These are phyloP conservation scores for Goniozus legneri DNA, from an alignment of 1,140 invertebrate genomes.

Conservation along the genomic window DNA sequence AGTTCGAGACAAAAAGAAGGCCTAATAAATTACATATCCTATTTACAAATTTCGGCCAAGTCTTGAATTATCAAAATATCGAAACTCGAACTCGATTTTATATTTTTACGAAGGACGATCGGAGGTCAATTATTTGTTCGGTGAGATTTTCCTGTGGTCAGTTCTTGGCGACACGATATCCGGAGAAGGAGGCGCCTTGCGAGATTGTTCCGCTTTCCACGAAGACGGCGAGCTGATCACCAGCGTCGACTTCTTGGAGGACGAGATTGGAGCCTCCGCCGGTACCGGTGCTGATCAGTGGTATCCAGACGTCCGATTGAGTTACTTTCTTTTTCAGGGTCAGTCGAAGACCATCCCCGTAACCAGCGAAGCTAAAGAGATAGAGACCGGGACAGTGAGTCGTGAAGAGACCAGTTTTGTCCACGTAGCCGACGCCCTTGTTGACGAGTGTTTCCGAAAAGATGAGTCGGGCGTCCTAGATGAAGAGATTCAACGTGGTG, in stretches of 20 bases:
- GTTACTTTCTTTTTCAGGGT: conserved; percentile 44
- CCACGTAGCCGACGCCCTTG: conserved; percentile 52
- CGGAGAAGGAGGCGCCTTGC: conserved; percentile 47
- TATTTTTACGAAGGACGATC: too few relatives aligned
- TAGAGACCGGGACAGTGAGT: conserved; percentile 56
- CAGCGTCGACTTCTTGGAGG: conserved; percentile 42
- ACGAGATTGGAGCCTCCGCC: conserved; percentile 48
- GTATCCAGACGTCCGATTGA: conserved; percentile 42
- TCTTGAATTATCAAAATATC: too few relatives aligned
- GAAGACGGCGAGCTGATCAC: conserved; percentile 49
- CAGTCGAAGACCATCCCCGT: conserved; percentile 40
- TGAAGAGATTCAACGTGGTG: conserved; percentile 13
- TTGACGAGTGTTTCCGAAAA: conserved; percentile 44
- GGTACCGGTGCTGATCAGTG: conserved; percentile 35
- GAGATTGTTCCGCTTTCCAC: conserved; percentile 40
- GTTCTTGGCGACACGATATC: conserved; percentile 49
- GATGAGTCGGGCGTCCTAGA: conserved; percentile 34
- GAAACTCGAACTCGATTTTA: too few relatives aligned
- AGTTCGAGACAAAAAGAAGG: too few relatives aligned
- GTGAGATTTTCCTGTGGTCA: conserved; percentile 15
- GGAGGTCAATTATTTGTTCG: too few relatives aligned
- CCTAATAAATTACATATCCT: too few relatives aligned
- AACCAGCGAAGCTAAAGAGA: conserved; percentile 54
- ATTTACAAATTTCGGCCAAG: too few relatives aligned
- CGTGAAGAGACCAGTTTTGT: conserved; percentile 53